Evolutionary conservation across 2,888 invertebrate genomes (phyloP).

Genomic region (Eristalis arbustorum): DNA sequence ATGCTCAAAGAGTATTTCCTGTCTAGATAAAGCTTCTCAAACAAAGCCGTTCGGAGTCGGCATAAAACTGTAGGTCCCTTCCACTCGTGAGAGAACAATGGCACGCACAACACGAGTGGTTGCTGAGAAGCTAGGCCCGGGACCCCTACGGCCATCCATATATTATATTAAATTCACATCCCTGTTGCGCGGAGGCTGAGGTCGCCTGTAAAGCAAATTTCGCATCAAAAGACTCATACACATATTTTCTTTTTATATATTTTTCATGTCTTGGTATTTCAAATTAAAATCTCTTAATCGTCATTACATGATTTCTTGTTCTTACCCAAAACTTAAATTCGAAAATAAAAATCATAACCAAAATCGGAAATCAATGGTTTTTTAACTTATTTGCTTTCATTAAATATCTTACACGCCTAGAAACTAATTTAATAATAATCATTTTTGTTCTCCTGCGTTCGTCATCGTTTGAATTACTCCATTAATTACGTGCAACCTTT

Average conservation of each 20-base stretch:
- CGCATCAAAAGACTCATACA: not conserved
- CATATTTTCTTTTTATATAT: conserved; percentile 49
- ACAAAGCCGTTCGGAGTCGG: too few relatives aligned
- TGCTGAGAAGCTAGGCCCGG: too few relatives aligned
- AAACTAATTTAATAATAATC: conserved; percentile 41
- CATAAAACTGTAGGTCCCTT: too few relatives aligned
- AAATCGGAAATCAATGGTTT: conserved; percentile 11
- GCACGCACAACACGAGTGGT: too few relatives aligned
- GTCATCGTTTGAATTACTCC: conserved; percentile 26
- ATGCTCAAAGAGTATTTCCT: too few relatives aligned
- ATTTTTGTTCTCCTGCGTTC: not conserved
- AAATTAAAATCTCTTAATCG: conserved; percentile 47
- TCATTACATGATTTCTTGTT: conserved; percentile 36
- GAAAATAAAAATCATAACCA: not conserved
- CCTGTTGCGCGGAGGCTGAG: too few relatives aligned
- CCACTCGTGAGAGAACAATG: too few relatives aligned
- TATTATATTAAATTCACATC: too few relatives aligned
- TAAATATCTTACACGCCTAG: conserved; percentile 65
- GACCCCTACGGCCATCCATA: too few relatives aligned
- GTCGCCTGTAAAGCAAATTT: too few relatives aligned
- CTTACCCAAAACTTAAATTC: conserved; percentile 56
- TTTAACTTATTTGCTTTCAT: conserved; percentile 55
- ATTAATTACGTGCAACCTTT: conserved; percentile 53
- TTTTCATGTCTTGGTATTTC: conserved; percentile 36
- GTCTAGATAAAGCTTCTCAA: too few relatives aligned